Percentiles rank a stretch among this genome's conserved stretches.
Evolutionary conservation across 1,140 invertebrate species (phyloP).

Genomic region (Archivesica marissinica): DNA sequence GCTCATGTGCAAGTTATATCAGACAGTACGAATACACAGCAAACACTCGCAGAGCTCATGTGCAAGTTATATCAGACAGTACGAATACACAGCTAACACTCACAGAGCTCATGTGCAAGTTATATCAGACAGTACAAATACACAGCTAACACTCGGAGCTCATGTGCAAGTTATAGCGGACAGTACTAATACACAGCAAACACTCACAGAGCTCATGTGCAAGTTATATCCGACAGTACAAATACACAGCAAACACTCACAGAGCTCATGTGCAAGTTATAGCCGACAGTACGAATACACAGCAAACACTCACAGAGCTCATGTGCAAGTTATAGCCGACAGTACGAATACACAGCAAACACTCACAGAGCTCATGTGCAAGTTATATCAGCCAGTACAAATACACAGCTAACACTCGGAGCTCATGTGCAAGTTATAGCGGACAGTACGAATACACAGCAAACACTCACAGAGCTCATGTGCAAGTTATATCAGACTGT

Average conservation of each 20-base stretch:
- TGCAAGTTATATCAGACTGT: conserved; percentile 53
- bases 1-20: too few species aligned
- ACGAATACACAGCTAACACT: conserved; percentile 55
- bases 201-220: conserved; percentile 23
- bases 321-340: too few species aligned
- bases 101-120: too few species aligned
- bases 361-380: too few species aligned
- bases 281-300: conserved; percentile 59
- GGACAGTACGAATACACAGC: conserved; percentile 60
- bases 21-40: conserved; percentile 61
- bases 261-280: too few species aligned
- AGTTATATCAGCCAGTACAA: conserved; percentile 55
- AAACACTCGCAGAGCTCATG: conserved; percentile 25
- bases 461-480: conserved; percentile 31
- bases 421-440: too few species aligned
- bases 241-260: conserved; percentile 53
- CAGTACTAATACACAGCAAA: conserved; percentile 58
- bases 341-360: conserved; percentile 59
- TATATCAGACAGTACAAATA: conserved; percentile 58
- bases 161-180: too few species aligned
- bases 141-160: conserved; percentile 35
- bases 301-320: conserved; percentile 37
- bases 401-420: conserved; percentile 47
- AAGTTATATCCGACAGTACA: conserved; percentile 54
- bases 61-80: conserved; percentile 55